Evolutionary conservation across 1,140 invertebrate genomes (phyloP), one percentile per base, ranked within the genome.

Genomic region (Drosophila sechellia): DNA sequence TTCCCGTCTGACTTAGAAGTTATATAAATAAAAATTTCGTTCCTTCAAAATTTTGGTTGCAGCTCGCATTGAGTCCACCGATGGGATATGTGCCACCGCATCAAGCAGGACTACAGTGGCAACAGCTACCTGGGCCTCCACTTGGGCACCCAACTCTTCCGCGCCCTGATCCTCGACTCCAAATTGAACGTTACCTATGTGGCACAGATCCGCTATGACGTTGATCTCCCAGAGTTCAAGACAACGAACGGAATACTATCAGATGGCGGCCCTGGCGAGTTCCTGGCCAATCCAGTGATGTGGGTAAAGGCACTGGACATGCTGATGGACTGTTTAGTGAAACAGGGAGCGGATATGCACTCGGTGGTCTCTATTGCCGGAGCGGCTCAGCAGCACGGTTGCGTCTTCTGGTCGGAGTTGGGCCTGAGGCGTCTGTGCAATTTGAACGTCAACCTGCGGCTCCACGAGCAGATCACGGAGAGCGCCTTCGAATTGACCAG

Each of bases 291-390:
- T 0, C 95, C 97, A 0, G 92, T 97, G 2, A 97, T 99, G 95
- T 99, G 98, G 98, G 95, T 99, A 0, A 98, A 99, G 93, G 97
- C 98, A 0, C 81, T 99, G 15, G 98, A 99, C 84, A 95, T 99
- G 90, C 93, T 98, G 1, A 93, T 99, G 80, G 97, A 98, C 84
- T 94, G 95, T 77, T 93, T 99, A 5, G 94, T 95, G 50, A 93
- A 96, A 0, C 94, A 94, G 54, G 96, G 96, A 3, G 95, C 97
- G 12, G 96, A 98, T 91, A 96, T 99, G 85, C 94, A 94, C 22
- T 94, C 94, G 81, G 95, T 99, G 17, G 94, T 93, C 1, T 95
- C 96, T 11, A 92, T 99, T 58, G 97, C 96, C n/a, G 98, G 98
- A 5, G 95, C 96, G 63, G 97, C 95, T 0, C 98, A 98, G 96